These are phyloP conservation scores for Gasteruption jaculator DNA, from an alignment of 2,888 invertebrate species.

Conservation along the genomic window DNA sequence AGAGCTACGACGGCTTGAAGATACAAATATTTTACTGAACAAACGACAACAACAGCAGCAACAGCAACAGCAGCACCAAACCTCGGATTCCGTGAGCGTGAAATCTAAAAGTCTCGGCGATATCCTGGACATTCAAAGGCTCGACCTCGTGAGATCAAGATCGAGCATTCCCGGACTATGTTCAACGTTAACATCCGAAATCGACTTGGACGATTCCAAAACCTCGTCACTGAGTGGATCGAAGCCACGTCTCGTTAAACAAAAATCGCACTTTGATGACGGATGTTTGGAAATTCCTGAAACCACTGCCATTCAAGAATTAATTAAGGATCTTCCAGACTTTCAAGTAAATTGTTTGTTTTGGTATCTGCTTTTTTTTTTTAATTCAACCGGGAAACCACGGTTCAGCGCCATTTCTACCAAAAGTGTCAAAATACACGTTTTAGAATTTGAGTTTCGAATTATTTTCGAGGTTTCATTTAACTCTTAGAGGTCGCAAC, in stretches of 20 bases:
- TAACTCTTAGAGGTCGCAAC: too few species aligned
- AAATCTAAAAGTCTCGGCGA: conserved; percentile 83
- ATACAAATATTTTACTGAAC: conserved; percentile 50
- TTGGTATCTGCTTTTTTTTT: neutral
- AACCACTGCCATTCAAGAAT: conserved; percentile 61
- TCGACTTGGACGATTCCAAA: conserved; percentile 30
- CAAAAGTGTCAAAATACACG: too few species aligned
- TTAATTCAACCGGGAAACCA: too few species aligned
- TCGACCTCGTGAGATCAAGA: conserved; percentile 68
- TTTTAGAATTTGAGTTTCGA: too few species aligned
- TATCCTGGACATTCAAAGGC: conserved; percentile 71
- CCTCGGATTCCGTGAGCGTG: conserved; percentile 55
- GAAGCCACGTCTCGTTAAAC: conserved; percentile 76
- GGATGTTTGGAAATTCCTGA: conserved; percentile 33
- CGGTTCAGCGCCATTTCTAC: too few species aligned
- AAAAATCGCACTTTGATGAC: conserved; percentile 75
- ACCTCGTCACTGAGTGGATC: conserved; percentile 34
- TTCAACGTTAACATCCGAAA: conserved; percentile 36
- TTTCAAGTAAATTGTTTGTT: conserved; percentile 51
- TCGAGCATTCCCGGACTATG: conserved; percentile 70
- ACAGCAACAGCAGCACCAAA: conserved; percentile 17
- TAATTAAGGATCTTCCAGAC: conserved; percentile 54
- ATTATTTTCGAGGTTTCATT: too few species aligned
- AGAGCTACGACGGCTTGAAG: conserved; percentile 77
- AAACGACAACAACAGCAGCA: too few species aligned